These are phyloP conservation scores for Cerceris ruficornis DNA, from an alignment of 2,888 invertebrate species.

Conservation along the genomic window DNA sequence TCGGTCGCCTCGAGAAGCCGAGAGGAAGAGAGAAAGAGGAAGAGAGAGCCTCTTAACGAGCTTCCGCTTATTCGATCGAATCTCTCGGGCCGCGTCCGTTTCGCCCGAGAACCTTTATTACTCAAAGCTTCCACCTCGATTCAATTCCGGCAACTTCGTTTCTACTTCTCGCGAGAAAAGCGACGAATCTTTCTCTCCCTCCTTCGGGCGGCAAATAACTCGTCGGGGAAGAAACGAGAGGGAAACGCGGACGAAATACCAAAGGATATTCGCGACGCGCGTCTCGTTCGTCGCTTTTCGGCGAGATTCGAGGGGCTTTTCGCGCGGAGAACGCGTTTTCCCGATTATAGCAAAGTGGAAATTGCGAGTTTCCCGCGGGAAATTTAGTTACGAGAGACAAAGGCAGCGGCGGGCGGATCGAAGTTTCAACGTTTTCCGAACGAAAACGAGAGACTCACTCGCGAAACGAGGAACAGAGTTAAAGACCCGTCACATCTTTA, in stretches of 20 bases:
- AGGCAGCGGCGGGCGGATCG: neutral
- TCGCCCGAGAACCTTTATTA: neutral
- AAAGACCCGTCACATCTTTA: neutral
- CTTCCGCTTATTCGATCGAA: neutral
- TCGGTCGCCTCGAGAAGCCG: neutral
- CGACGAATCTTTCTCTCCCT: neutral
- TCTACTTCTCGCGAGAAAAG: neutral
- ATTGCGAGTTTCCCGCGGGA: too few relatives aligned
- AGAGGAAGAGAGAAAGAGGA: neutral
- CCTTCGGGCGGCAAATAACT: too few relatives aligned
- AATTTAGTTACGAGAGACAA: neutral
- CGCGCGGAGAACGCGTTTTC: too few relatives aligned
- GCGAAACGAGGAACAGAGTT: neutral
- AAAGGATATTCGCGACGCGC: neutral
- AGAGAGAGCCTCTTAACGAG: neutral
- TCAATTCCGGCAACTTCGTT: conserved; percentile 1
- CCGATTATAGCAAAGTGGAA: too few relatives aligned
- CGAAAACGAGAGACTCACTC: neutral
- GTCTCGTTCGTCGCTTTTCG: neutral
- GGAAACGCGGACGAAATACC: neutral
- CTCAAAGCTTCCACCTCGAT: neutral
- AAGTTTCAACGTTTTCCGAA: neutral
- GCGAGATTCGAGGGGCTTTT: too few relatives aligned
- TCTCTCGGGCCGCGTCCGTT: neutral
- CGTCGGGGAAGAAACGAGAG: too few relatives aligned